Evolutionary conservation across 2,888 invertebrate genomes (phyloP), one percentile per base, ranked within the genome.

Genomic region (Cybosia mesomella): DNA sequence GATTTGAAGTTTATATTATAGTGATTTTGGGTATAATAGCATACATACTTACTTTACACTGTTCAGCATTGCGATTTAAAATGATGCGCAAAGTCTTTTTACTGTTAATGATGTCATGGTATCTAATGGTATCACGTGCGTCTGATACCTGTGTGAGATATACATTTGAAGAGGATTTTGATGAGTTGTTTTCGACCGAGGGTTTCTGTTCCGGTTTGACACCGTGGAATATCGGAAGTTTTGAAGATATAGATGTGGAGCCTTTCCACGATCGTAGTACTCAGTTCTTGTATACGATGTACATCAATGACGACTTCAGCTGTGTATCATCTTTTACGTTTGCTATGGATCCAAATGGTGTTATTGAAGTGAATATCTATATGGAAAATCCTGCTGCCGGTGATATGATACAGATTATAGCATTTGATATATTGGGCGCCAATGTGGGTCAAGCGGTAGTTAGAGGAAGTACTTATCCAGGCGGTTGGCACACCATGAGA

Each of bases 101-200:
- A 15, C 8, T 59, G n/a, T 39, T 59, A 22, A 5, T 39, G 59
- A 22, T 59, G 18, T 49, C 49, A 49, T 49, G 49, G 49, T 49
- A n/a, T 5, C 18, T 8, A n/a, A 8, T 49, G 11, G 22, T 39
- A 4, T 8, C 39, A 21, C 5, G 11, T 22, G 36, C 32, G 5
- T 59, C 34, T 22, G 28, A 28, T 5, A 13, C 22, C 8, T 59
- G 59, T 36, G 9, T 21, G 1, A 59, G 11, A 59, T 36, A 36
- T 22, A 32, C 21, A 7, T 59, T 59, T 22, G 59, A 59, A 36
- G 59, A 59, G 18, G 21, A 21, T 39, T 59, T 59, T 59, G 22
- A 59, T 13, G 59, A 59, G 0, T 59, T 59, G 10, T 39, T 39
- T 59, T 22, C 59, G 4, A 4, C 4, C 2, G 10, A 3, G 18